These are phyloP conservation scores for Avahi laniger DNA, from an alignment of 2,797 vertebrate genomes.

Conservation along the genomic window DNA sequence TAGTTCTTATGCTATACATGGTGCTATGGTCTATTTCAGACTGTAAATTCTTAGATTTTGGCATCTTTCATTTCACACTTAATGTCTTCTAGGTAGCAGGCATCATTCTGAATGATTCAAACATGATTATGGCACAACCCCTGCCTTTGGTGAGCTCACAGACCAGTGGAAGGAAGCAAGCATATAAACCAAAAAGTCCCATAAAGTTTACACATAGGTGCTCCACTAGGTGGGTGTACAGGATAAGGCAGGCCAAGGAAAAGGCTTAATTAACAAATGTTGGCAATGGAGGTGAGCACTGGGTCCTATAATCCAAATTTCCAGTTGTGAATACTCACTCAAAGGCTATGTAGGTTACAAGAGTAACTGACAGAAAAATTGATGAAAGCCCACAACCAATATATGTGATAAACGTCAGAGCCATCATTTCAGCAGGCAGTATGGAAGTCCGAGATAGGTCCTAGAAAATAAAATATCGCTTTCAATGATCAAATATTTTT, in stretches of 20 bases:
- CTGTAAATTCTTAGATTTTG: not conserved
- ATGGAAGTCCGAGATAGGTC: conserved; percentile 87
- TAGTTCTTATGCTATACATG: not conserved
- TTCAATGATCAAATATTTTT: conserved; percentile 57
- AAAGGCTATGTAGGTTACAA: conserved; percentile 96
- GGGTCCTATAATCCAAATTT: conserved; percentile 28
- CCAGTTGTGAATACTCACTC: conserved; percentile 87
- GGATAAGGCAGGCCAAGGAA: not conserved
- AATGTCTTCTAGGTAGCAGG: not conserved
- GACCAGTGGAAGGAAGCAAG: not conserved
- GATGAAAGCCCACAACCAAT: conserved; percentile 96
- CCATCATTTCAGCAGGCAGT: conserved; percentile 83
- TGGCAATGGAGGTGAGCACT: not conserved
- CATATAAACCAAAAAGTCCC: not conserved
- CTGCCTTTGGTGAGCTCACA: conserved; percentile 1
- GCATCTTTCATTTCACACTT: not conserved
- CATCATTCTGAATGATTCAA: not conserved
- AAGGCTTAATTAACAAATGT: not conserved
- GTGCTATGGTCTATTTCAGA: conserved; percentile 14
- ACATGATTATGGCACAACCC: conserved; percentile 1
- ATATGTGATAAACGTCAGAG: conserved; percentile 94
- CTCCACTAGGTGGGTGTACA: not conserved
- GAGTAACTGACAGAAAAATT: conserved; percentile 93
- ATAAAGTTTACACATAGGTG: not conserved
- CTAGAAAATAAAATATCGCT: conserved; percentile 82